Evolutionary conservation across 1,140 invertebrate species (phyloP).

Genomic region (Drosophila lowei): DNA sequence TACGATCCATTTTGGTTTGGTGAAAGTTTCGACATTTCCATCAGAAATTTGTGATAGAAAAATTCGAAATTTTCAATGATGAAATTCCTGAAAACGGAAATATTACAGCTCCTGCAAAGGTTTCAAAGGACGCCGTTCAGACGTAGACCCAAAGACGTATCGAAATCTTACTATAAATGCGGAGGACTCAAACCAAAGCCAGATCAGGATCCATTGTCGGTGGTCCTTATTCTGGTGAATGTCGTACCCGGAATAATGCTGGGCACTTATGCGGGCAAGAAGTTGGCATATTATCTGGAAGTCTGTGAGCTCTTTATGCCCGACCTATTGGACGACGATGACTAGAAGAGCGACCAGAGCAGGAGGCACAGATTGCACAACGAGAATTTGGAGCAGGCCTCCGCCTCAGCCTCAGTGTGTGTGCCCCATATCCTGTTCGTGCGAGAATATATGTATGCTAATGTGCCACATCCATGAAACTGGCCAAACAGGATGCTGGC

Average conservation of each 20-base stretch:
- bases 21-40: slow-evolving; percentile 67
- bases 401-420: no score
- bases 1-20: slow-evolving; percentile 25
- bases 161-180: slow-evolving; percentile 1
- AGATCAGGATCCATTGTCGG: not conserved
- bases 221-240: slow-evolving; percentile 1
- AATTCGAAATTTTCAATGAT: not conserved
- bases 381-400: slow-evolving; percentile 30
- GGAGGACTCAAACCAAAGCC: slow-evolving; percentile 15
- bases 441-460: slow-evolving; percentile 35
- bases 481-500: slow-evolving; percentile 25
- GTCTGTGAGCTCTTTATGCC: slow-evolving; percentile 33
- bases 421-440: slow-evolving; percentile 30
- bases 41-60: slow-evolving; percentile 23
- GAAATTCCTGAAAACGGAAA: slow-evolving; percentile 5
- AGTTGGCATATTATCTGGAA: slow-evolving; percentile 49
- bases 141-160: not conserved
- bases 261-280: slow-evolving; percentile 38
- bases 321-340: slow-evolving; percentile 35
- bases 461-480: slow-evolving; percentile 22
- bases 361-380: slow-evolving; percentile 1
- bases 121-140: slow-evolving; percentile 12
- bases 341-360: slow-evolving; percentile 12
- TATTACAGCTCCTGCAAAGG: not conserved
- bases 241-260: slow-evolving; percentile 44